Evolutionary conservation across 2,113 vertebrate genomes (phyloP), one percentile per base, ranked within the genome.

Genomic region (Hassar affinis): DNA sequence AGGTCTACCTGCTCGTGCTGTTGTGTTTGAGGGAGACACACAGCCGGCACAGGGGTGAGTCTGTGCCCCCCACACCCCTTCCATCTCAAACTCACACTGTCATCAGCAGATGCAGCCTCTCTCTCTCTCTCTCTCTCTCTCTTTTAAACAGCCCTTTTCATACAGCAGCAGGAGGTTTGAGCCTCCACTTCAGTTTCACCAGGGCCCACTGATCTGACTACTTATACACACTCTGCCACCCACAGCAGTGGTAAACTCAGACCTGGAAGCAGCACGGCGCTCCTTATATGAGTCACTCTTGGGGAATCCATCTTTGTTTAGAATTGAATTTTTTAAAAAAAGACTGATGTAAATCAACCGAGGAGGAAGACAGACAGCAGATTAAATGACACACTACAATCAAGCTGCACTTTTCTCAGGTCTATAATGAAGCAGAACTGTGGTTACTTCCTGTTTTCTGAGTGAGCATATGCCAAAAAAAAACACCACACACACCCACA

Each of bases 391-490:
- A 64, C 30, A 25, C 49, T 61, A 42, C 12, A 57, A 20, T 12
- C 17, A 15, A 72, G 80, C 51, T 83, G 77, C 49, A n/a, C 5
- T 76, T 80, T 47, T 51, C 15, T 79, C 49, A 20, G 64, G 61
- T 49, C 47, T 80, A 47, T 30, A 78, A 52, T 78, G 33, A 81
- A 85, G 51, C 51, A 51, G 77, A 49, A 79, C 47, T 8, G 35
- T 35, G 25, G 69, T 57, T 30, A 56, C 84, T 85, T 88, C 80
- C 86, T 88, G 85, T 87, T 85, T 85, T 69, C 83, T 18, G 83
- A 77, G 38, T 85, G 82, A 84, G 80, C 4, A 38, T 75, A 27
- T 84, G 82, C 80, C 61, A 84, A 57, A 47, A 59, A 72, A 59
- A 77, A n/a, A n/a, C n/a, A n/a, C n/a, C n/a, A n/a, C n/a, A n/a